These are phyloP conservation scores for Coptodon rendalli DNA, from an alignment of 2,113 vertebrate species.

Conservation along the genomic window DNA sequence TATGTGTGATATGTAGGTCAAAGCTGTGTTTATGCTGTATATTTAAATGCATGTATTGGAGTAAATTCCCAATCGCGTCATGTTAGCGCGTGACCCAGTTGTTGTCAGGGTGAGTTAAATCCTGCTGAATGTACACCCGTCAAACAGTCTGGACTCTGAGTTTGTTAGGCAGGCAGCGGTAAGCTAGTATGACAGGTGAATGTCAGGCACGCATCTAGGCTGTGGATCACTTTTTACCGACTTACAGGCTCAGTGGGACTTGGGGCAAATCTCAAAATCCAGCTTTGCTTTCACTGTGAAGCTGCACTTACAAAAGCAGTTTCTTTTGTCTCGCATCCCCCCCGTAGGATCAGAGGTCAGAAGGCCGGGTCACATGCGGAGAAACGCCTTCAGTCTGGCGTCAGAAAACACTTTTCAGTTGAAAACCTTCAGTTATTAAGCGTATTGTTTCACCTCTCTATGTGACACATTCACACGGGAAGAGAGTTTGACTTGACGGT, in stretches of 20 bases:
- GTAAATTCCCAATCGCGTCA: neutral
- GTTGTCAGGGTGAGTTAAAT: constrained; percentile 40
- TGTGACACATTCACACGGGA: neutral
- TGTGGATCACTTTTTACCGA: neutral
- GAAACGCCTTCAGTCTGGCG: neutral
- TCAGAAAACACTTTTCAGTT: neutral
- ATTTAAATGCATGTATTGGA: neutral
- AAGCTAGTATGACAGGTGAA: constrained; percentile 11
- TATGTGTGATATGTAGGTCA: constrained; percentile 27
- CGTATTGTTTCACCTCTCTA: neutral
- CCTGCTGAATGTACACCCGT: constrained; percentile 23
- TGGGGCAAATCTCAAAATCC: neutral
- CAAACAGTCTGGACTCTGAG: neutral
- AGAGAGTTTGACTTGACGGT: neutral
- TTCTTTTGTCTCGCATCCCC: neutral
- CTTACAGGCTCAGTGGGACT: neutral
- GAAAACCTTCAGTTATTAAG: neutral
- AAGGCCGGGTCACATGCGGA: neutral
- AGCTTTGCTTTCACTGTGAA: neutral
- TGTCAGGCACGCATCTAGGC: neutral
- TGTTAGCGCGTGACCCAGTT: constrained; percentile 30
- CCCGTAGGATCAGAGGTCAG: constrained; percentile 11
- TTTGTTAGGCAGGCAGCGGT: neutral
- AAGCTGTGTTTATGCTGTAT: neutral
- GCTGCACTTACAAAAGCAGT: neutral